Evolutionary conservation across 2,113 vertebrate species (phyloP).

Genomic region (Chrysemys picta): DNA sequence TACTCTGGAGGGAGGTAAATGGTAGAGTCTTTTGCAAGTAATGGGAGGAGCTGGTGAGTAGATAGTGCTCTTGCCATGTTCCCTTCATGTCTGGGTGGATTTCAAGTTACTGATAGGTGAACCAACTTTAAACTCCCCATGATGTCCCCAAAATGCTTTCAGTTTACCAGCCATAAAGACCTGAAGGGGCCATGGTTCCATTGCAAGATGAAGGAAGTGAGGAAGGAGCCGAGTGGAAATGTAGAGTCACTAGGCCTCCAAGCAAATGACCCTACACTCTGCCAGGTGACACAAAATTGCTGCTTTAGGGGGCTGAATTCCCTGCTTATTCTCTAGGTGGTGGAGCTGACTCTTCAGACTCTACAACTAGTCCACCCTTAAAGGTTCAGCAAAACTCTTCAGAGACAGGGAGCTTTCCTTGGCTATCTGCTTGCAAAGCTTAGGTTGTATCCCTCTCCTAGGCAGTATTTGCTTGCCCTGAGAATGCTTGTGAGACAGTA

Average conservation of each 20-base stretch:
- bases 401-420: neutral
- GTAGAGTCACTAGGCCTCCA: neutral
- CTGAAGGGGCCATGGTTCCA: neutral
- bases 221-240: neutral
- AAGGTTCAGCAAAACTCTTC: neutral
- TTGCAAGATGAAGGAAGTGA: neutral
- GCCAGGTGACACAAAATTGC: neutral
- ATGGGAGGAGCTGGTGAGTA: neutral
- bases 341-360: neutral
- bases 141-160: neutral
- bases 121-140: neutral
- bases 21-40: neutral
- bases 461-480: neutral
- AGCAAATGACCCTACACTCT: neutral
- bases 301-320: neutral
- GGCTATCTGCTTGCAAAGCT: neutral
- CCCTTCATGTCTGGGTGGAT: neutral
- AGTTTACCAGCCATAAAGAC: neutral
- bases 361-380: rapidly evolving
- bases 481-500: neutral
- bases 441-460: neutral
- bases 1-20: neutral
- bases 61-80: neutral
- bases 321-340: neutral
- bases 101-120: neutral